Conservation (phyloP, 23 tunicate genomes). For the Ascidia mentula region DNA sequence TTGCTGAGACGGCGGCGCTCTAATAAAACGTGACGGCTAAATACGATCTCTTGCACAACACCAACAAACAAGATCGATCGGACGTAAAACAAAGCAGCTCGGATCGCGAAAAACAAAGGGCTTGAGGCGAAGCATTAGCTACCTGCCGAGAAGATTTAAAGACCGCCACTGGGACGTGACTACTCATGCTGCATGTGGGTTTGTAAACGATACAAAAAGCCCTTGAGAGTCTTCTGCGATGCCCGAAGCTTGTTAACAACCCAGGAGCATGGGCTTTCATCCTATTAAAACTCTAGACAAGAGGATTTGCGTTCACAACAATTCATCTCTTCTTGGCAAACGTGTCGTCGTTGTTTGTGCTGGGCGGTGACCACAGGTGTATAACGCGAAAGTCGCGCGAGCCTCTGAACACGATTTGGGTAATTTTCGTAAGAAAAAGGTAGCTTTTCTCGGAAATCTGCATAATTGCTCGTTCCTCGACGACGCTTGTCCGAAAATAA, state of each 20-base stretch:
- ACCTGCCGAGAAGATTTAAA: too few species aligned
- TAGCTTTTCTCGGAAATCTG: background rate
- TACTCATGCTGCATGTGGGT: too few species aligned
- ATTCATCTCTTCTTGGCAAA: background rate
- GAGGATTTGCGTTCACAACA: background rate
- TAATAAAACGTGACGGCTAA: conserved; percentile 12
- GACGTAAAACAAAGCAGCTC: background rate
- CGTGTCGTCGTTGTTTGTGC: background rate
- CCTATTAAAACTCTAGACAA: background rate
- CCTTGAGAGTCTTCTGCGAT: too few species aligned
- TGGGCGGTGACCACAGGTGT: background rate
- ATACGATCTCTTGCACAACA: background rate
- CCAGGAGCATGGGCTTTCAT: background rate
- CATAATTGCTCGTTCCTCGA: too few species aligned
- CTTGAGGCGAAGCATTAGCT: background rate
- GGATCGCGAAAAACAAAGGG: background rate
- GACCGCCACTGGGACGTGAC: too few species aligned
- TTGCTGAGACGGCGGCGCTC: background rate
- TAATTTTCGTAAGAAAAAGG: background rate
- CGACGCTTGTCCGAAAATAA: too few species aligned
- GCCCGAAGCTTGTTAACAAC: too few species aligned
- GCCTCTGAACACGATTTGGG: background rate
- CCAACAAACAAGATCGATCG: background rate
- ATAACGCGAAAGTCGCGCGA: background rate
- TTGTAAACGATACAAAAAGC: too few species aligned